phyloP scores from a whole-genome alignment of 2,888 invertebrate species.

The Chrysolina oricalcia region DNA sequence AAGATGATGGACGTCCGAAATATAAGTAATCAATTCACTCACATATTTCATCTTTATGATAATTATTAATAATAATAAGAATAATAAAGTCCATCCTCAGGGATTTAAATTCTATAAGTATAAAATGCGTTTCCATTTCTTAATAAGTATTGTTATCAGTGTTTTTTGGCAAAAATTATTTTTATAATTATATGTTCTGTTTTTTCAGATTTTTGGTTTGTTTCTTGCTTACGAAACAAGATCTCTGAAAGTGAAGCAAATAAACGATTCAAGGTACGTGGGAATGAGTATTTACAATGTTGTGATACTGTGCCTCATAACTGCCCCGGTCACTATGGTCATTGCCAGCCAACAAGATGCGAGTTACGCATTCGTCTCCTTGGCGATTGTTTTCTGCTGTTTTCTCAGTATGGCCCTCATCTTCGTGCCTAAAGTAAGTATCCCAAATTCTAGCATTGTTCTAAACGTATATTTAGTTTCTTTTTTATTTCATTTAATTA shows the following conservation, averaged over 20 bases:
- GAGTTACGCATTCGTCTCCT: constrained; percentile 95
- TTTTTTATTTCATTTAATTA: no score
- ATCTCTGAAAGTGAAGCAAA: constrained; percentile 96
- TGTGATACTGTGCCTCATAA: constrained; percentile 97
- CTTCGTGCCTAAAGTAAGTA: constrained; percentile 94
- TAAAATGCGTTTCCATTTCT: no score
- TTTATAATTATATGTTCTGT: no score
- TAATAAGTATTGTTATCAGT: no score
- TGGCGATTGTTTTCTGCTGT: constrained; percentile 98
- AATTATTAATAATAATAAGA: no score
- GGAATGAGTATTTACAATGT: constrained; percentile 99
- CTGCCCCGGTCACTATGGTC: constrained; percentile 97
- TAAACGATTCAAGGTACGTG: constrained; percentile 98
- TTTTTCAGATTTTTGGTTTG: constrained; percentile 87
- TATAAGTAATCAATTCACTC: no score
- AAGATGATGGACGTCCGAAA: no score
- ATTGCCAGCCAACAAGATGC: constrained; percentile 98
- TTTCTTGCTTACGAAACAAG: constrained; percentile 99
- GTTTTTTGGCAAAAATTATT: no score
- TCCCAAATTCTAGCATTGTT: neutral
- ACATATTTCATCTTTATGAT: no score
- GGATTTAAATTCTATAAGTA: no score
- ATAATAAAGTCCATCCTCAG: no score
- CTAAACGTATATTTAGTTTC: no score
- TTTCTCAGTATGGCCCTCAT: constrained; percentile 99